Evolutionary conservation across 2,797 vertebrate genomes (phyloP).

Genomic region (Helostoma temminkii): DNA sequence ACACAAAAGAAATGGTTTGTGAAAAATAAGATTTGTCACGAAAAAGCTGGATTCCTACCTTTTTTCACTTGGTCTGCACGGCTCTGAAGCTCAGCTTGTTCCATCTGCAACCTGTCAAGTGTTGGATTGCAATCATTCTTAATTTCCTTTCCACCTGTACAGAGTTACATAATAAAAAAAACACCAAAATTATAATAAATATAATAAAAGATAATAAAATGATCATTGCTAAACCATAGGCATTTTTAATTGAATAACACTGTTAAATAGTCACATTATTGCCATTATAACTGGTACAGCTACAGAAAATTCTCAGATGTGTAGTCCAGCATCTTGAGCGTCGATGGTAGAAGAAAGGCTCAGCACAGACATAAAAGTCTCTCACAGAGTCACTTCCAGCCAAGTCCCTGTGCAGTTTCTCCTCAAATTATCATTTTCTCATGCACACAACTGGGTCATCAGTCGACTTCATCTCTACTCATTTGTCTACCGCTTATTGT

Average conservation of each 20-base stretch:
- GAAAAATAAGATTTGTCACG: background rate
- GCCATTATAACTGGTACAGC: background rate
- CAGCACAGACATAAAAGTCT: constrained; percentile 1
- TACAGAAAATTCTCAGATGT: constrained; percentile 15
- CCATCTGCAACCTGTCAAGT: constrained; percentile 54
- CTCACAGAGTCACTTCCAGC: constrained; percentile 33
- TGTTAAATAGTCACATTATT: constrained; percentile 13
- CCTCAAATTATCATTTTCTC: constrained; percentile 44
- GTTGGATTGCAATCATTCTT: constrained; percentile 50
- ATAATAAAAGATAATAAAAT: too few species aligned
- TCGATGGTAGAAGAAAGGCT: constrained; percentile 25
- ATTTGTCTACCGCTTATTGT: background rate
- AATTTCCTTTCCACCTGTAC: constrained; percentile 42
- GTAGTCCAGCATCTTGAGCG: background rate
- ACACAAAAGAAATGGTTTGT: background rate
- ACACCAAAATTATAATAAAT: too few species aligned
- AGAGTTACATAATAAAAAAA: constrained; percentile 19
- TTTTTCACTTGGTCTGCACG: constrained; percentile 59
- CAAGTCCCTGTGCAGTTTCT: constrained; percentile 38
- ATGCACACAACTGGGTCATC: constrained; percentile 47
- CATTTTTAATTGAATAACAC: background rate
- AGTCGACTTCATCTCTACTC: constrained; percentile 3
- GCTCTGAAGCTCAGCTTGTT: constrained; percentile 54
- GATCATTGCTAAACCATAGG: background rate
- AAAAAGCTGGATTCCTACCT: constrained; percentile 61